These are phyloP conservation scores for Pseudachorutes palmiensis DNA, from an alignment of 1,140 invertebrate genomes.

Conservation along the genomic window DNA sequence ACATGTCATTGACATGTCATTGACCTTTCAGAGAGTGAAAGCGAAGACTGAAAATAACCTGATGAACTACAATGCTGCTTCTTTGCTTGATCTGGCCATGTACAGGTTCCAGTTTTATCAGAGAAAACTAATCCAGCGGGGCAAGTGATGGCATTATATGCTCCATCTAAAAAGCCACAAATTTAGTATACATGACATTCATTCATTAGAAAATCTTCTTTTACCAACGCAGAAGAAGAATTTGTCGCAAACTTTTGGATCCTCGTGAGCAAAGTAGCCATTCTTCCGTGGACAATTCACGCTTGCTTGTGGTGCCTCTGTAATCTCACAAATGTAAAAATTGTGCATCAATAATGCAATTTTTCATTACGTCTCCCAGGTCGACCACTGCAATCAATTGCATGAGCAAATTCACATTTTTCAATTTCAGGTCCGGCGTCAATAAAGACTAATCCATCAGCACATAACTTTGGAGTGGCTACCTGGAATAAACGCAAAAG, in stretches of 20 bases:
- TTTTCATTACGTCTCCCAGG: conserved; percentile 23
- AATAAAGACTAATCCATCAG: conserved; percentile 86
- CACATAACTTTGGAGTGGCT: conserved; percentile 67
- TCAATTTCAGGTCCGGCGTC: conserved; percentile 70
- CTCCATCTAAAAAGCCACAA: conserved; percentile 50
- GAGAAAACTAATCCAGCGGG: conserved; percentile 80
- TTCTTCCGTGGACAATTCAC: conserved; percentile 71
- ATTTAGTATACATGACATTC: neutral
- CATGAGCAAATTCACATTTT: conserved; percentile 59
- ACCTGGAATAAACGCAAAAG: conserved; percentile 28
- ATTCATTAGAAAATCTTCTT: neutral
- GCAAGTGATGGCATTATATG: conserved; percentile 81
- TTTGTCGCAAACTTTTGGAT: conserved; percentile 67
- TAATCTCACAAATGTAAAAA: neutral
- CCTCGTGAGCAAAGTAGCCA: conserved; percentile 79
- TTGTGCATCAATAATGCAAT: conserved; percentile 6
- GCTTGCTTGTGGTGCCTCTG: conserved; percentile 64
- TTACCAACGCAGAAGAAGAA: conserved; percentile 78
- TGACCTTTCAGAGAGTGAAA: too few species aligned
- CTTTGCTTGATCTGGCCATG: conserved; percentile 82
- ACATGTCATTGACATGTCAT: conserved; percentile 1
- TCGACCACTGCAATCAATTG: conserved; percentile 30
- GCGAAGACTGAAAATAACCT: conserved; percentile 44
- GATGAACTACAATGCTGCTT: conserved; percentile 71
- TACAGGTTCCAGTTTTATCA: conserved; percentile 77